phyloP scores from a whole-genome alignment of 53 echinoderm and acorn worm species.

The Patiria pectinifera region DNA sequence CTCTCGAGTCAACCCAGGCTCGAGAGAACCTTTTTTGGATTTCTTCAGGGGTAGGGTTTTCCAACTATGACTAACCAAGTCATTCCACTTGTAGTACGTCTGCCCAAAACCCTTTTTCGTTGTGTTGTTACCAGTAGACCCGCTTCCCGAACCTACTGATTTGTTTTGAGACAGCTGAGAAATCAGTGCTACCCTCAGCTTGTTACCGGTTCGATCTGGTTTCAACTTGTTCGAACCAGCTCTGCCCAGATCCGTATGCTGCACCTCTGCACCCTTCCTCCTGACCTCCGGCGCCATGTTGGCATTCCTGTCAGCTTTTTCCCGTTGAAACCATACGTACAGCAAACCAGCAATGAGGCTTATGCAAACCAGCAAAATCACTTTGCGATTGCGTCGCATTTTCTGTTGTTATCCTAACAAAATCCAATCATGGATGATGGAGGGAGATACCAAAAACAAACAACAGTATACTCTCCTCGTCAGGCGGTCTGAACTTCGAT shows the following conservation, averaged over 20 bases:
- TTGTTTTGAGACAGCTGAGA: not conserved
- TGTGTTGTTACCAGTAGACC: not conserved
- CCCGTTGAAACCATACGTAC: not conserved
- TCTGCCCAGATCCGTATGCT: too few relatives aligned
- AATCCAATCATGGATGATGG: too few relatives aligned
- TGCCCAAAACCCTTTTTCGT: not conserved
- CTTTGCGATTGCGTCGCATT: too few relatives aligned
- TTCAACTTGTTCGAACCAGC: not conserved
- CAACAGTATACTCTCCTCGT: too few relatives aligned
- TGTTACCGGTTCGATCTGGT: not conserved
- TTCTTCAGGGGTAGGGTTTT: slow-evolving; percentile 5
- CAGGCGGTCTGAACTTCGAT: too few relatives aligned
- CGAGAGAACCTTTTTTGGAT: not conserved
- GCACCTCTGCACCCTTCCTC: too few relatives aligned
- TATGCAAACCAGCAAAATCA: too few relatives aligned
- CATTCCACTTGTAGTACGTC: slow-evolving; percentile 29
- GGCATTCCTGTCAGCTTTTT: not conserved
- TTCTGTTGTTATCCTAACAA: too few relatives aligned
- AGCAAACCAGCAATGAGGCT: too few relatives aligned
- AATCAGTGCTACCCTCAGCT: not conserved
- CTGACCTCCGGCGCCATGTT: too few relatives aligned
- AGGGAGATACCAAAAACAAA: too few relatives aligned
- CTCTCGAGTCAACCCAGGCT: not conserved
- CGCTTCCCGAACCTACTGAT: not conserved
- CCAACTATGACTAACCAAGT: not conserved